Conservation (phyloP, 53 echinoderm and acorn worm genomes). For the Arbacia lixula region DNA sequence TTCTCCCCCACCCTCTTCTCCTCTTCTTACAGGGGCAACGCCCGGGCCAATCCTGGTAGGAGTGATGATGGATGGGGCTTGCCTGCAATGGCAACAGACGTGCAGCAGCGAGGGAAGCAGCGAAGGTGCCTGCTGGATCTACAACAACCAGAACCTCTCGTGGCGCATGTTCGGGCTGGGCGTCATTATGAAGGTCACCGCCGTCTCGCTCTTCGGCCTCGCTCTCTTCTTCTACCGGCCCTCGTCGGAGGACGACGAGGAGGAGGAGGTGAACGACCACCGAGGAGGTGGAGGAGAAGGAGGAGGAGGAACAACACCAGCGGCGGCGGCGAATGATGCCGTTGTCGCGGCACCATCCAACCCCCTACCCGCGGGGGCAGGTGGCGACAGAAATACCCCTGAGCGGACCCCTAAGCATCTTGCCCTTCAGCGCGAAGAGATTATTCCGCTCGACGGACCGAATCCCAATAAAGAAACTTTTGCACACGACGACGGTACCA, state of each 20-base stretch:
- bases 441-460: constrained; percentile 24
- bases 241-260: background rate
- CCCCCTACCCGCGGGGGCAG: background rate
- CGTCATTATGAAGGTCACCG: constrained; percentile 57
- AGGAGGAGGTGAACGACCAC: constrained; percentile 18
- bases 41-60: constrained; percentile 69
- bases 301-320: too few relatives aligned
- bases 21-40: constrained; percentile 44
- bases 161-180: constrained; percentile 64
- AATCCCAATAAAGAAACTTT: background rate
- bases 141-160: constrained; percentile 61
- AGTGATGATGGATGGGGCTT: constrained; percentile 61
- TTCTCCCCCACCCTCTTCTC: background rate
- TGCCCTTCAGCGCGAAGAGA: constrained; percentile 10
- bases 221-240: constrained; percentile 66
- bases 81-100: constrained; percentile 74
- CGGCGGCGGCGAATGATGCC: constrained; percentile 34
- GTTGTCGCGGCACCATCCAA: background rate
- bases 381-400: too few relatives aligned
- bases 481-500: background rate
- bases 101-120: constrained; percentile 60
- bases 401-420: background rate
- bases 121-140: constrained; percentile 73
- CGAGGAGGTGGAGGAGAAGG: background rate
- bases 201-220: constrained; percentile 56